Base-by-base conservation (phyloP, 2,888 invertebrate species). In the Odontomyia ornata region DNA sequence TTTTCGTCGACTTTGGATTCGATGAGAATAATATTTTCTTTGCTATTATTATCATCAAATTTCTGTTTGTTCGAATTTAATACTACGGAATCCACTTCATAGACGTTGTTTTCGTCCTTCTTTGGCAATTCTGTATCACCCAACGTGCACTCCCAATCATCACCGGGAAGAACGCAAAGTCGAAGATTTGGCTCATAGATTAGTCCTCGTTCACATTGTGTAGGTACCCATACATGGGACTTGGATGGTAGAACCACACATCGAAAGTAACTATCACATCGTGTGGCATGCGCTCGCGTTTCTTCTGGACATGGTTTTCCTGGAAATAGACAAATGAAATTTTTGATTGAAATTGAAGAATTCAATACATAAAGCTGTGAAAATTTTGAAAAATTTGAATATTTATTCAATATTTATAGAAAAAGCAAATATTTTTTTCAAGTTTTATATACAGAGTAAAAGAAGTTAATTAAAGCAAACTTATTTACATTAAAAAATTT, bases 131-230 rank as follows among this genome's bases (percentile, higher is more conserved):
- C 30, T 5, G 71, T 60, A 11, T 36, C 57, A 52, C 84, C 84
- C 2, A 83, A 80, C 9, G 81, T 79, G 79, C 87, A 87, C 67
- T 87, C 87, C 87, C 87, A 87, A 75, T 87, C 84, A 36, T 87
- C 86, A n/a, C 82, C 86, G 2, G 87, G 85, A 43, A 87, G 67
- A 11, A 86, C 87, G 79, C 87, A 87, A 36, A 83, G 82, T n/a
- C 81, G 82, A n/a, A 86, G 80, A 78, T 82, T 83, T 28, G 83
- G 83, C 72, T 87, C 87, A 77, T 84, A 87, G 1, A 87, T 81
- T 7, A 87, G 80, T 4, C 87, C 87, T 62, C 84, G 83, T 25
- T 84, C 83, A 76, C 87, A 87, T 57, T 81, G 83, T 7, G 81
- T 80, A 2, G 87, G 86, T 13, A 86, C 80, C 87, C 87, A 87